These are phyloP conservation scores for Donacobius atricapilla DNA, from an alignment of 2,113 vertebrate species.

Conservation along the genomic window DNA sequence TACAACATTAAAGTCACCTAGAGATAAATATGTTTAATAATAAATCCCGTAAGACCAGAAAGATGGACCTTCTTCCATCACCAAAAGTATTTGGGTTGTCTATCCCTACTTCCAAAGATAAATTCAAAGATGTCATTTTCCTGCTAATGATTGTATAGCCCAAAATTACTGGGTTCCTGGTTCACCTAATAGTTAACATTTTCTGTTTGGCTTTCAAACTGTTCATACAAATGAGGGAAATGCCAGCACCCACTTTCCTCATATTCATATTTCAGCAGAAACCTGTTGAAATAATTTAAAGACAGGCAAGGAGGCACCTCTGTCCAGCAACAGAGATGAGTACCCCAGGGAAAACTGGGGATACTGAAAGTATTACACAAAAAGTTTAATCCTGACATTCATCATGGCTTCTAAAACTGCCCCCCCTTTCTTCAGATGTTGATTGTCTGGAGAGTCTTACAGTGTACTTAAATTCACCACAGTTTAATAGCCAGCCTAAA, in stretches of 20 bases:
- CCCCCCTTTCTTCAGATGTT: neutral
- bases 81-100: neutral
- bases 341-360: neutral
- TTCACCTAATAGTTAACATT: neutral
- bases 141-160: neutral
- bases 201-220: neutral
- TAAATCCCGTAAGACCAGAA: neutral
- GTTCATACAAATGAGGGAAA: neutral
- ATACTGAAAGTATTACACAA: neutral
- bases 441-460: neutral
- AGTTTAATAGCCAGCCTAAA: neutral
- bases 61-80: neutral
- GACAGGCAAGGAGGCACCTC: neutral
- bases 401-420: neutral
- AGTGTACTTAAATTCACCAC: neutral
- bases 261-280: neutral
- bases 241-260: neutral
- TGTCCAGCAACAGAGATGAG: neutral
- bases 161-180: neutral
- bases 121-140: neutral
- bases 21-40: neutral
- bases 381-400: neutral
- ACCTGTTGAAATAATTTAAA: neutral
- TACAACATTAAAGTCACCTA: neutral
- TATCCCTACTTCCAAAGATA: neutral